A percentile compares a stretch with the other conserved stretches of the same genome.
These are phyloP conservation scores for Lepidurus arcticus DNA, from an alignment of 1,140 invertebrate species.

Conservation along the genomic window DNA sequence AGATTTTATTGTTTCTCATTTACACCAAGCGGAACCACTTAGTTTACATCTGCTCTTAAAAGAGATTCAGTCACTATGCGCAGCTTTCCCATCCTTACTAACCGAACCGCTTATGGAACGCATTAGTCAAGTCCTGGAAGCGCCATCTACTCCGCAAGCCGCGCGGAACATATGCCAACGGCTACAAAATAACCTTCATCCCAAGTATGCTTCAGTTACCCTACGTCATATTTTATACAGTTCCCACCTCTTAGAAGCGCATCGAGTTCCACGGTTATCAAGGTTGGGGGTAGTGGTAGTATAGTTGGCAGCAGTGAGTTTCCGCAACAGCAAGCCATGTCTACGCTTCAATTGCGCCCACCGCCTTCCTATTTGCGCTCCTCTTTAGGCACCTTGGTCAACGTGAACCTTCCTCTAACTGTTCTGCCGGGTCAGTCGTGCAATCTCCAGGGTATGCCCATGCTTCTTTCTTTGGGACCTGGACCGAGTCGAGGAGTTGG, in stretches of 20 bases:
- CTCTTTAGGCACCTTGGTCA: constrained; percentile 13
- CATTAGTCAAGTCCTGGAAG: constrained; percentile 57
- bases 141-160: constrained; percentile 42
- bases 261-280: constrained; percentile 67
- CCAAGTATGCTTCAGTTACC: neutral
- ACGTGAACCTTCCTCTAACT: constrained; percentile 23
- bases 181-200: constrained; percentile 43
- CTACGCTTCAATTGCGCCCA: neutral
- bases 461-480: constrained; percentile 22
- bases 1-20: constrained; percentile 67
- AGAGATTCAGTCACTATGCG: constrained; percentile 68
- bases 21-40: constrained; percentile 61
- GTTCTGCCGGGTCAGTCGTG: constrained; percentile 25
- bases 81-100: constrained; percentile 66
- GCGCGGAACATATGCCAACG: constrained; percentile 48
- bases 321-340: neutral
- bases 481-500: constrained; percentile 11
- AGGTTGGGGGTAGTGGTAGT: constrained; percentile 39
- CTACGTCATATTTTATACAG: neutral
- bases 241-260: constrained; percentile 53
- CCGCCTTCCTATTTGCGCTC: constrained; percentile 1
- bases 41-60: constrained; percentile 63
- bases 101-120: constrained; percentile 67
- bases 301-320: neutral
- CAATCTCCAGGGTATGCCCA: constrained; percentile 40